Conservation (phyloP, 1,140 invertebrate genomes). For the Augochlora pura region DNA sequence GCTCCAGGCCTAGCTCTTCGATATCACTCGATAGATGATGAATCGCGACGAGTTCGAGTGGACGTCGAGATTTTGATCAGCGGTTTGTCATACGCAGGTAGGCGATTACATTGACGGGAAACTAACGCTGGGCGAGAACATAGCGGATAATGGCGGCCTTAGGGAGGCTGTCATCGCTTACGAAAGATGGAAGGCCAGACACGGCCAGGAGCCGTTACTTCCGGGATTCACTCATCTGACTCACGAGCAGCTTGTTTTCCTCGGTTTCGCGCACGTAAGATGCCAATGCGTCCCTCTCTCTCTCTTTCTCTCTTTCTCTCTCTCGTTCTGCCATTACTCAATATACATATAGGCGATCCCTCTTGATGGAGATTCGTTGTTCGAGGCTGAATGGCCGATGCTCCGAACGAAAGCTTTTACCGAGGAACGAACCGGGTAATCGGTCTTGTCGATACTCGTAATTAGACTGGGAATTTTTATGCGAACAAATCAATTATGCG, state of each 20-base stretch:
- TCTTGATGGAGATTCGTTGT: background rate
- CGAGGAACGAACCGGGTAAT: background rate
- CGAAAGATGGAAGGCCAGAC: constrained; percentile 82
- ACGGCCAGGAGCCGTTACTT: constrained; percentile 83
- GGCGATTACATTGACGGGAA: constrained; percentile 87
- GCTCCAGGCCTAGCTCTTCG: too few species aligned
- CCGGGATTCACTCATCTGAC: constrained; percentile 89
- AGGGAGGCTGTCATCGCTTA: constrained; percentile 90
- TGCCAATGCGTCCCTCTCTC: background rate
- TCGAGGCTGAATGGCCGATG: background rate
- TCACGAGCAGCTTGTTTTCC: constrained; percentile 93
- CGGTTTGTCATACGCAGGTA: constrained; percentile 55
- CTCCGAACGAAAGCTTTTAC: background rate
- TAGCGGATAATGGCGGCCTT: constrained; percentile 94
- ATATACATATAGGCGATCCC: background rate
- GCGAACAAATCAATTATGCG: too few species aligned
- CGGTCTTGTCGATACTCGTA: background rate
- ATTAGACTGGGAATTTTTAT: background rate
- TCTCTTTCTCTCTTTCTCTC: too few species aligned
- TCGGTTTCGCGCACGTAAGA: constrained; percentile 92
- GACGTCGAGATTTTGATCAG: background rate
- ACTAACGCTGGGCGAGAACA: constrained; percentile 92
- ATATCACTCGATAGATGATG: too few species aligned
- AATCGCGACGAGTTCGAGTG: too few species aligned
- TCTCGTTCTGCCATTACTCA: background rate